Conservation (phyloP, 2,888 invertebrate species). For the Baronia brevicornis region DNA sequence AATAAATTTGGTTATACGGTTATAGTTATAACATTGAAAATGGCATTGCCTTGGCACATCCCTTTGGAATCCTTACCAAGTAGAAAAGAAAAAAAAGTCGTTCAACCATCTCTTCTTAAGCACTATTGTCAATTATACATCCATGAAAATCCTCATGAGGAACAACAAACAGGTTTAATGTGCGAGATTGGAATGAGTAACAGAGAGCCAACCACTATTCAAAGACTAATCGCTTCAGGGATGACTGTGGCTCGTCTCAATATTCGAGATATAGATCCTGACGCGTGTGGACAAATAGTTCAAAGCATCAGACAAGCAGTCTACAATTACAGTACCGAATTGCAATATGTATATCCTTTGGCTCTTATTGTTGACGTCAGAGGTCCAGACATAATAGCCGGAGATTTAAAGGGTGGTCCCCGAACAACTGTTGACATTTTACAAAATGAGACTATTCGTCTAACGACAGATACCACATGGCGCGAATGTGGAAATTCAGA, state of each 20-base stretch:
- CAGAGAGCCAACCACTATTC: constrained; percentile 51
- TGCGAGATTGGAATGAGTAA: constrained; percentile 59
- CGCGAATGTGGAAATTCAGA: constrained; percentile 70
- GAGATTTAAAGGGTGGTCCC: constrained; percentile 57
- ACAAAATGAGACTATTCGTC: constrained; percentile 48
- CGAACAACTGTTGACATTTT: constrained; percentile 45
- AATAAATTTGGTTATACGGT: no score
- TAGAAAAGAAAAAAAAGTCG: constrained; percentile 26
- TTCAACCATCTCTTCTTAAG: constrained; percentile 42
- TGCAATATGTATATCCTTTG: constrained; percentile 66
- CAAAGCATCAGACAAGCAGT: constrained; percentile 66
- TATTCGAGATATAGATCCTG: constrained; percentile 55
- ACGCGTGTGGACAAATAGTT: constrained; percentile 55
- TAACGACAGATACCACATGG: constrained; percentile 71
- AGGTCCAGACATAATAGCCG: constrained; percentile 58
- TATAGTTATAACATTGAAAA: no score
- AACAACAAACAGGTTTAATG: constrained; percentile 62
- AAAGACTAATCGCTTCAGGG: constrained; percentile 60
- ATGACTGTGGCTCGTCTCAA: constrained; percentile 66
- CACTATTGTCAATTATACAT: constrained; percentile 52
- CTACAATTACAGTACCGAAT: constrained; percentile 62
- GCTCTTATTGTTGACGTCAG: constrained; percentile 58
- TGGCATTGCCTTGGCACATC: constrained; percentile 66
- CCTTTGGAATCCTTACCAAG: constrained; percentile 45
- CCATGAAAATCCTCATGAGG: constrained; percentile 54